These are phyloP conservation scores for Colossoma macropomum DNA, from an alignment of 2,113 vertebrate species.

Conservation along the genomic window DNA sequence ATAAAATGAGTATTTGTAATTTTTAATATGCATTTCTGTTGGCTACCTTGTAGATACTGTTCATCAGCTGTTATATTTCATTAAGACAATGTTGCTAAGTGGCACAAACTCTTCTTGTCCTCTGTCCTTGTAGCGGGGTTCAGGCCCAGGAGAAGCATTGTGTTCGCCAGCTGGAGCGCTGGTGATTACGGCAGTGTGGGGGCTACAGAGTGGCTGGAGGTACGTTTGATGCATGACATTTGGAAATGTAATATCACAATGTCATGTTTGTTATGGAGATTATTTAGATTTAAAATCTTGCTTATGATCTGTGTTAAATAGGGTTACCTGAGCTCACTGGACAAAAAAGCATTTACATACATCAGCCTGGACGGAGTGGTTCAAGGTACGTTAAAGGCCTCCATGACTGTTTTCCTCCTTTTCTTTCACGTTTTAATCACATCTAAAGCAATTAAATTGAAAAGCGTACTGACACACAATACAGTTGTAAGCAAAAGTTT, in stretches of 20 bases:
- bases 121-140: constrained; percentile 76
- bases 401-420: not conserved
- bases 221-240: not conserved
- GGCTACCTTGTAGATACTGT: no score
- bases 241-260: not conserved
- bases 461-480: no score
- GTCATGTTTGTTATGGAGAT: not conserved
- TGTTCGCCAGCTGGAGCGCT: constrained; percentile 94
- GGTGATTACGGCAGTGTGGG: constrained; percentile 64
- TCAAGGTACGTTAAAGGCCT: constrained; percentile 76
- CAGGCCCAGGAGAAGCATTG: constrained; percentile 86
- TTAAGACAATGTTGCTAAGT: not conserved
- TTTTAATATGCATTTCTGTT: no score
- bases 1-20: no score
- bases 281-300: not conserved
- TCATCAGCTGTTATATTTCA: not conserved
- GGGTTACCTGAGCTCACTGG: constrained; percentile 83
- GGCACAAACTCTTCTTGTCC: not conserved
- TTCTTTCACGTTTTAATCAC: no score
- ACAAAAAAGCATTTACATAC: constrained; percentile 84
- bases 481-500: no score
- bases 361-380: constrained; percentile 90
- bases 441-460: no score
- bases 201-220: not conserved
- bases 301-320: constrained; percentile 53